Evolutionary conservation across 2,113 vertebrate species (phyloP).

Genomic region (Agapornis roseicollis): DNA sequence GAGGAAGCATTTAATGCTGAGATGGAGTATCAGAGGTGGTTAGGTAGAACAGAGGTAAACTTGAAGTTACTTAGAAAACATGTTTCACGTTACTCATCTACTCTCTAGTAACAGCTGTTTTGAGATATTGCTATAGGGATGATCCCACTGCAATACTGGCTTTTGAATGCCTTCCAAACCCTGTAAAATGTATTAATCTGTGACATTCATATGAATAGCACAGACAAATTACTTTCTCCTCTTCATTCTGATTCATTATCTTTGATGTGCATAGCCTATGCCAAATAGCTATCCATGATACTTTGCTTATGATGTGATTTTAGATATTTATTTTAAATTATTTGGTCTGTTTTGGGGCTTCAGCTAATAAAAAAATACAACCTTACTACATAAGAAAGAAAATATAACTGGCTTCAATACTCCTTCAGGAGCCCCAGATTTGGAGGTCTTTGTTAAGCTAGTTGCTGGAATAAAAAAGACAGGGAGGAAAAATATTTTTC

Average conservation of each 20-base stretch:
- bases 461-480: not conserved
- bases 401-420: not conserved
- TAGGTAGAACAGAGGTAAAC: conserved; percentile 12
- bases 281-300: not conserved
- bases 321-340: not conserved
- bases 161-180: conserved; percentile 56
- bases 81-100: not conserved
- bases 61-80: conserved; percentile 39
- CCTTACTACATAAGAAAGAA: not conserved
- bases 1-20: conserved; percentile 5
- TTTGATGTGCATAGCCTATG: not conserved
- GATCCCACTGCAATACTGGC: conserved; percentile 11
- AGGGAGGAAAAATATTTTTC: not conserved
- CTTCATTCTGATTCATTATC: conserved; percentile 8
- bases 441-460: not conserved
- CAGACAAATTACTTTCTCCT: conserved; percentile 40
- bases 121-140: conserved; percentile 48
- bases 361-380: not conserved
- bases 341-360: not conserved
- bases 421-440: not conserved
- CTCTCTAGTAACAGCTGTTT: conserved; percentile 41
- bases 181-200: conserved; percentile 45
- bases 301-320: not conserved
- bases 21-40: conserved; percentile 16
- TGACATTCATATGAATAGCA: not conserved